A percentile compares a stretch with the other conserved stretches of the same genome.
Conservation (phyloP, 1,140 invertebrate species). For the Megathymus violae region DNA sequence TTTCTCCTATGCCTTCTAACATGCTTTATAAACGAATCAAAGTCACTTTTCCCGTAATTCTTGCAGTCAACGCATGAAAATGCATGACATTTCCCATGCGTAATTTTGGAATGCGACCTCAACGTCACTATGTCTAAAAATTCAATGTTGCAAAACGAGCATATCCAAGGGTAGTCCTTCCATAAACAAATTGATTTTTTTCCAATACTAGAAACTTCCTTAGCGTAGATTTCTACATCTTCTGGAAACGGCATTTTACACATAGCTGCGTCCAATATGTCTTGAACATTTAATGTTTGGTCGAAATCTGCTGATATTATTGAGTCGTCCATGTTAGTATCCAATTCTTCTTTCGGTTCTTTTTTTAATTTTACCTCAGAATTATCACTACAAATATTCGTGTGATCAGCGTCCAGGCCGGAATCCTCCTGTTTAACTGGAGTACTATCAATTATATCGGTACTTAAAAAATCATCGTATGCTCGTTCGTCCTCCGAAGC, state of each 20-base stretch:
- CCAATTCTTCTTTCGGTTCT: slow-evolving; percentile 59
- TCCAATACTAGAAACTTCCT: slow-evolving; percentile 46
- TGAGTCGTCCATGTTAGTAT: background rate
- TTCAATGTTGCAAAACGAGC: slow-evolving; percentile 64
- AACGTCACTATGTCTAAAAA: slow-evolving; percentile 61
- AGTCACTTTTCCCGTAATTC: slow-evolving; percentile 45
- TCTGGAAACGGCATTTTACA: slow-evolving; percentile 47
- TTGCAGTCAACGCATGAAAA: slow-evolving; percentile 66
- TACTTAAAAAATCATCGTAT: slow-evolving; percentile 50
- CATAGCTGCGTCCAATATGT: slow-evolving; percentile 57
- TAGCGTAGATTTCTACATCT: slow-evolving; percentile 52
- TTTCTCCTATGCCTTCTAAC: slow-evolving; percentile 53
- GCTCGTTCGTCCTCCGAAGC: slow-evolving; percentile 47
- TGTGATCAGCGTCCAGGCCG: background rate
- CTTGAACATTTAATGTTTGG: slow-evolving; percentile 56
- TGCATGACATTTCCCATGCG: slow-evolving; percentile 61
- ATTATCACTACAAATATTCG: slow-evolving; percentile 1
- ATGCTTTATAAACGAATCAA: slow-evolving; percentile 58
- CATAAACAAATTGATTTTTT: slow-evolving; percentile 47
- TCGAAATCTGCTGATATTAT: slow-evolving; percentile 23
- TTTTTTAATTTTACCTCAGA: slow-evolving; percentile 45
- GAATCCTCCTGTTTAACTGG: slow-evolving; percentile 38
- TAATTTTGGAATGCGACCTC: slow-evolving; percentile 56
- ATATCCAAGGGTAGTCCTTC: slow-evolving; percentile 69
- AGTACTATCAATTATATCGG: slow-evolving; percentile 28